Base-by-base conservation (phyloP, 2,888 invertebrate genomes). In the Pycnomerus fuliginosus region DNA sequence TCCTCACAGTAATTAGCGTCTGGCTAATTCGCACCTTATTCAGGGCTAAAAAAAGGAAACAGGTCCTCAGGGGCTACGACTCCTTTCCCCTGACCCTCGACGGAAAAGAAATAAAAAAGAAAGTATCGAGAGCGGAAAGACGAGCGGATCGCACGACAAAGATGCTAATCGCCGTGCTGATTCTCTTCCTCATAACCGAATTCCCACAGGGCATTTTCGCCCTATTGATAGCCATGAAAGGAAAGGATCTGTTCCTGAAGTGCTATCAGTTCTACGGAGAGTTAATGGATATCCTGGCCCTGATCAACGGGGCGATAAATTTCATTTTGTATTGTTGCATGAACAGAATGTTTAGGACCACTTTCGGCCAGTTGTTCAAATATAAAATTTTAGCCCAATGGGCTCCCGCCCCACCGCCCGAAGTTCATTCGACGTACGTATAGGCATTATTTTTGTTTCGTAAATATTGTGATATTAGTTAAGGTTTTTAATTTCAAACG, bases 291-390 rank as follows among this genome's bases (percentile, higher is more conserved):
- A 83, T 92, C 46, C 71, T 94, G 63, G 94, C 95, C 0, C 78
- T 96, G 44, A 74, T 92, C 58, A 96, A 95, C 71, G 91, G 93
- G 4, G 89, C 92, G 1, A 88, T 95, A 44, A 96, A 94, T 72
- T 96, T 96, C 65, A 86, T 95, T 38, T 77, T 96, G 28, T 96
- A 95, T 69, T 95, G 94, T 64, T 80, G 89, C 36, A 95, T 96
- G 95, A 93, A 92, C 48, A 80, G 89, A 50, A 94, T 94, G 77
- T 96, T 96, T 70, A 79, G 96, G 11, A 82, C 81, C 55, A 87
- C 87, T 1, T 90, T 87, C 67, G 76, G 82, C 7, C 80, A 83
- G 62, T 72, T 90, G 59, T 83, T 91, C 64, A 76, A 80, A 49
- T 82, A 82, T n/a, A 78, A 76, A 44, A 78, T 81, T 16, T 69